Base-by-base conservation (phyloP, 2,797 vertebrate genomes). In the Momotus momota region DNA sequence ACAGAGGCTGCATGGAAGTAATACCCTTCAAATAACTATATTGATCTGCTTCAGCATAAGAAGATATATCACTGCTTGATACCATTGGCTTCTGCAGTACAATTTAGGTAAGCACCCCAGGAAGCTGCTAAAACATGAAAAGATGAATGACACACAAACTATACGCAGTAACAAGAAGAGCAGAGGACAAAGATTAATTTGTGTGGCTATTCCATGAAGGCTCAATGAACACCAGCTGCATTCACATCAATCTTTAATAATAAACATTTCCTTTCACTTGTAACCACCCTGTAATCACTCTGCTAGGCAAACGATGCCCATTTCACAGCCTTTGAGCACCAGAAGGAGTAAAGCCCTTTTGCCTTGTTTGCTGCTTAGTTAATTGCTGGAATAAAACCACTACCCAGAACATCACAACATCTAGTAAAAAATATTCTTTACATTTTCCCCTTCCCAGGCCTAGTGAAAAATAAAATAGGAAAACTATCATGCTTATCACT, bases 251-350 rank as follows among this genome's bases (percentile, higher is more conserved):
- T 78, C 83, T 90, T 88, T 54, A 92, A 69, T 19, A 96, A 60
- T 21, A 78, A 93, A 84, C 25, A 74, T 48, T 61, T 77, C 21
- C 54, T 87, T 81, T 85, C 38, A 77, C 33, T 93, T 87, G 67
- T 61, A 81, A 78, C 52, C 2, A 0, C 6, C 2, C 10, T 61
- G 10, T 51, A 66, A 78, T 65, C 67, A 57, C 21, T 29, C 26
- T 3, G 6, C 26, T 61, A 52, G 45, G 72, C 78, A 91, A 81
- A 52, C 1, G 1, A 16, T 66, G 48, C 10, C 78, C 60, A 61
- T 92, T 95, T 93, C 91, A 80, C 54, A 86, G 45, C 40, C 43
- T 64, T 74, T 82, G 61, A 85, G 74, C 74, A 93, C 55, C 29
- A 90, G 62, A 84, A 85, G 71, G 26, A 77, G 19, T 41, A 94